These are phyloP conservation scores for Leiothrix lutea DNA, from an alignment of 2,113 vertebrate species.

Conservation along the genomic window DNA sequence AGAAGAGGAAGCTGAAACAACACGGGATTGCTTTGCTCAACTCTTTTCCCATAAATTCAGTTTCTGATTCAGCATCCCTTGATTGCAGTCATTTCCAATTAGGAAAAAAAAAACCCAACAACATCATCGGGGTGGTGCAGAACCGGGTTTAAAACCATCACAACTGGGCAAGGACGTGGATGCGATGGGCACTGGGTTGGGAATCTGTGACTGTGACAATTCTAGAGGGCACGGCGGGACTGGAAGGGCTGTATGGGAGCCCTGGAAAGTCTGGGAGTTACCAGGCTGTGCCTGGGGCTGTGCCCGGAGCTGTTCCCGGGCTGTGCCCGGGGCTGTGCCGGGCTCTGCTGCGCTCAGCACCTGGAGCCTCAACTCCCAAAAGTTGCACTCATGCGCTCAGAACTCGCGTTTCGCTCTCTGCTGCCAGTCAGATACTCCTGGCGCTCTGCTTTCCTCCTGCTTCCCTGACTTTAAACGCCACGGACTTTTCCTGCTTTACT, in stretches of 20 bases:
- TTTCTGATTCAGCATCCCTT: neutral
- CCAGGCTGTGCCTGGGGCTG: neutral
- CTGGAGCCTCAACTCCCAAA: neutral
- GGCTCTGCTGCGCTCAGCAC: neutral
- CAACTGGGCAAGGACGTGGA: fast-evolving
- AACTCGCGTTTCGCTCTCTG: neutral
- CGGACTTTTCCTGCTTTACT: neutral
- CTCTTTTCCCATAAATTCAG: neutral
- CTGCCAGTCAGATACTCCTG: fast-evolving
- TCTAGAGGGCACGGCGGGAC: neutral
- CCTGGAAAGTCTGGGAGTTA: neutral
- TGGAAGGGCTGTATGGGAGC: neutral
- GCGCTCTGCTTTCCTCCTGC: neutral
- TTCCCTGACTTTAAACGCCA: neutral
- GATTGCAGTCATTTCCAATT: neutral
- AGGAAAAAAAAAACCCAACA: neutral
- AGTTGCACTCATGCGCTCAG: neutral
- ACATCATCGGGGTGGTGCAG: neutral
- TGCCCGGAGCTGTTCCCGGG: too few species aligned
- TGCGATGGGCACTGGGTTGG: fast-evolving
- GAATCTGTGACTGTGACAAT: too few species aligned
- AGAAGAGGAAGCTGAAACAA: neutral
- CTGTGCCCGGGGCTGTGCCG: neutral
- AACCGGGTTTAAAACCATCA: neutral
- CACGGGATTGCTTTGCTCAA: neutral